A percentile compares a stretch with the other conserved stretches of the same genome.
phyloP scores from a whole-genome alignment of 2,888 invertebrate species.

The Rhabditophanes sp. region DNA sequence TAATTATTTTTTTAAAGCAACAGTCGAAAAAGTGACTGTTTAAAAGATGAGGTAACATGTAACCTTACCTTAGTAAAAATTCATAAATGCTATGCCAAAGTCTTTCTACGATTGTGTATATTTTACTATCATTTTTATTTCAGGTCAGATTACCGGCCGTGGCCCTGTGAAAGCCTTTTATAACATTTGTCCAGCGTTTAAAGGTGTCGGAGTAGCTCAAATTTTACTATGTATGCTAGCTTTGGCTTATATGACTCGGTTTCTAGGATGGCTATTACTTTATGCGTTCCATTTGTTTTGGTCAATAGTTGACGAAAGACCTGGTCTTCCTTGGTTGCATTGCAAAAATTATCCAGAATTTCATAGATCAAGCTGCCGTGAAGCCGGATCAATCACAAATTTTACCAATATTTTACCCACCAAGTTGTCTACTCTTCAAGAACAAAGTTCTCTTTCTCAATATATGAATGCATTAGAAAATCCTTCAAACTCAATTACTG shows the following conservation, averaged over 20 bases:
- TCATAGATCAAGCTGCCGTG: slow-evolving; percentile 18
- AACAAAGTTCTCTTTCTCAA: slow-evolving; percentile 32
- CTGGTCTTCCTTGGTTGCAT: slow-evolving; percentile 39
- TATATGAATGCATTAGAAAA: slow-evolving; percentile 33
- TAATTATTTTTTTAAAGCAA: too few species aligned
- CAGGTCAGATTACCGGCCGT: slow-evolving; percentile 41
- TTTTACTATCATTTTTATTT: too few species aligned
- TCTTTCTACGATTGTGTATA: too few species aligned
- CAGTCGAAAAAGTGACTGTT: too few species aligned
- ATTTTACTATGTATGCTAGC: slow-evolving; percentile 20
- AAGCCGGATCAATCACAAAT: slow-evolving; percentile 28
- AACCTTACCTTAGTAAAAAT: too few species aligned
- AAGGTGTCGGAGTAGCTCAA: slow-evolving; percentile 42
- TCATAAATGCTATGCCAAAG: too few species aligned
- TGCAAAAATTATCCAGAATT: slow-evolving; percentile 37
- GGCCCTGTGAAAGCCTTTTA: slow-evolving; percentile 40
- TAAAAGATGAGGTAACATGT: too few species aligned
- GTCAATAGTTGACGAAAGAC: slow-evolving; percentile 23
- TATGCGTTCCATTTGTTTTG: slow-evolving; percentile 35
- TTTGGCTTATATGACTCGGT: slow-evolving; percentile 29
- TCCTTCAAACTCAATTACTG: slow-evolving; percentile 26
- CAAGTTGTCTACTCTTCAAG: slow-evolving; percentile 19
- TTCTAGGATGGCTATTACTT: slow-evolving; percentile 29
- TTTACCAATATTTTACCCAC: slow-evolving; percentile 10
- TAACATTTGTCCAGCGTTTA: slow-evolving; percentile 40